These are phyloP conservation scores for Palythoa grandis DNA, from an alignment of 92 coral and sea anemone species.

Conservation along the genomic window DNA sequence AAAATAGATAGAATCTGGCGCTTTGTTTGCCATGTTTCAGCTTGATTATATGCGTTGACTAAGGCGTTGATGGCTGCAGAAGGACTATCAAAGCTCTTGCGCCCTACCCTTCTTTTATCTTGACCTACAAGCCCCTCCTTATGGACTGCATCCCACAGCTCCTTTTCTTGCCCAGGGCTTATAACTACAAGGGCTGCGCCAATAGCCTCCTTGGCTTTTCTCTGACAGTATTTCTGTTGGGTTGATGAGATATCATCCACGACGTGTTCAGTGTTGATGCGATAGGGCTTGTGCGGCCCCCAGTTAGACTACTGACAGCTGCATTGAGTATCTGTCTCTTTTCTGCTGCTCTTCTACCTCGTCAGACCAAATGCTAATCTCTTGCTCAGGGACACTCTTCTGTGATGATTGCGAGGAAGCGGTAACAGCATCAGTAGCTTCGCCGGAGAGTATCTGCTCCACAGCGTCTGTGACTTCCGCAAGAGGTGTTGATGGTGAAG, in stretches of 20 bases:
- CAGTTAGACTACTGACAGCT: constrained; percentile 46
- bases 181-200: constrained; percentile 54
- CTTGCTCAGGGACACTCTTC: constrained; percentile 60
- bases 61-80: constrained; percentile 55
- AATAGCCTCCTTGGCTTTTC: constrained; percentile 59
- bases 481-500: constrained; percentile 16
- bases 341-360: constrained; percentile 19
- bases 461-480: constrained; percentile 15
- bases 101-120: constrained; percentile 34
- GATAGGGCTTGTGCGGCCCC: constrained; percentile 57
- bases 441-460: constrained; percentile 25
- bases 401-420: constrained; percentile 53
- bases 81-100: constrained; percentile 43
- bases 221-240: constrained; percentile 53
- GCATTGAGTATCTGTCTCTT: constrained; percentile 52
- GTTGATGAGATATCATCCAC: constrained; percentile 62
- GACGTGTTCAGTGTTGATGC: constrained; percentile 58
- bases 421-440: constrained; percentile 30
- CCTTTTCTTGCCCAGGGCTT: constrained; percentile 65
- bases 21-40: constrained; percentile 67
- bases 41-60: constrained; percentile 61
- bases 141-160: constrained; percentile 60
- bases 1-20: constrained; percentile 60
- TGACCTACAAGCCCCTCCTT: constrained; percentile 34
- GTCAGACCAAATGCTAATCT: constrained; percentile 68